phyloP scores from a whole-genome alignment of 2,888 invertebrate genomes.

The Acleris emargana region DNA sequence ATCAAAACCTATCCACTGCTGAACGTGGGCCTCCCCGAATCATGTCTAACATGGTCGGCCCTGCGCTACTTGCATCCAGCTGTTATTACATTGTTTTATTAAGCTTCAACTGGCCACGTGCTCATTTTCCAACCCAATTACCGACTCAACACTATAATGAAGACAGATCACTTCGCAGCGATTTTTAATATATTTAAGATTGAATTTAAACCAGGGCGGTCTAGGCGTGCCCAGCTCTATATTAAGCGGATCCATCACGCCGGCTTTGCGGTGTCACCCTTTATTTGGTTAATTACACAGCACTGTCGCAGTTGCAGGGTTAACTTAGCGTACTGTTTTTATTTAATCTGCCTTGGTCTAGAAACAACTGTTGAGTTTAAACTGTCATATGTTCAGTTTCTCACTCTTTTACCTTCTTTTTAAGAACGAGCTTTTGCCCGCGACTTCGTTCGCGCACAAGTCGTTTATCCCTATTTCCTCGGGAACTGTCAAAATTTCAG shows the following conservation, averaged over 20 bases:
- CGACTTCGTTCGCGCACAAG: no score
- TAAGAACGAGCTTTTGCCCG: no score
- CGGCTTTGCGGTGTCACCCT: constrained; percentile 79
- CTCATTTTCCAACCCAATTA: constrained; percentile 21
- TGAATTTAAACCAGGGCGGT: constrained; percentile 56
- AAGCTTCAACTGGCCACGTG: constrained; percentile 2
- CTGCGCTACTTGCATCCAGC: no score
- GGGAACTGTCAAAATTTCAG: no score
- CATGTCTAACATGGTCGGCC: no score
- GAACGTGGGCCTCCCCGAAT: no score
- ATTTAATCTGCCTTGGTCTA: constrained; percentile 57
- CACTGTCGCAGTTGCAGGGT: constrained; percentile 68
- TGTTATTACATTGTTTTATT: no score
- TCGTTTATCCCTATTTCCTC: no score
- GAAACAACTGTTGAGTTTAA: constrained; percentile 47
- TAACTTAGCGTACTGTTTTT: constrained; percentile 51
- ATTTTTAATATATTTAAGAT: constrained; percentile 43
- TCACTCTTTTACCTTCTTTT: no score
- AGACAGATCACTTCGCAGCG: constrained; percentile 28
- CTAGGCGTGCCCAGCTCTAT: constrained; percentile 58
- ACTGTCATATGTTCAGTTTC: neutral
- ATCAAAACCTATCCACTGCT: no score
- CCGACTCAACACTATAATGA: constrained; percentile 27
- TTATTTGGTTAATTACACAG: constrained; percentile 77
- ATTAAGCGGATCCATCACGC: constrained; percentile 81